Conservation (phyloP, 2,113 vertebrate genomes). For the Rhea americana region DNA sequence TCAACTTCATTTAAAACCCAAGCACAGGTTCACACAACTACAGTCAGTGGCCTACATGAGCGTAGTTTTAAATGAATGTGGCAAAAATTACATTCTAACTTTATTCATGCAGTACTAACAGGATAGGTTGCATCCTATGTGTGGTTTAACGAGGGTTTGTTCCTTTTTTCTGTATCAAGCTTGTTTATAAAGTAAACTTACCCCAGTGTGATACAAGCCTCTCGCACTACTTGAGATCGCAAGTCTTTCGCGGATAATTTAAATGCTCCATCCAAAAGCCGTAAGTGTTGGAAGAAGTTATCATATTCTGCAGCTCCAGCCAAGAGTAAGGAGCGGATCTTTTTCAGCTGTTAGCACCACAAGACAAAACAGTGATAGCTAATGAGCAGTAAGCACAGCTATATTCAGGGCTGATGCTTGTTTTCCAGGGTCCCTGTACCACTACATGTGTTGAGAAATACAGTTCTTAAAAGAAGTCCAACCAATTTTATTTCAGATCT, state of each 20-base stretch:
- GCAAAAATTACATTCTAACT: neutral
- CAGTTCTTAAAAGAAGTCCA: neutral
- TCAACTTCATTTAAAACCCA: neutral
- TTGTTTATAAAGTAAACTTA: slow-evolving; percentile 62
- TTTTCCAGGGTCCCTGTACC: neutral
- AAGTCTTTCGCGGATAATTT: slow-evolving; percentile 96
- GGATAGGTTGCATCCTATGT: neutral
- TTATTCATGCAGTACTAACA: neutral
- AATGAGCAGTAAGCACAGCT: neutral
- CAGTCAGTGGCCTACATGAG: neutral
- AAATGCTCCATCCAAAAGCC: slow-evolving; percentile 91
- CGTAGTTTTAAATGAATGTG: neutral
- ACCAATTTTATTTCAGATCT: neutral
- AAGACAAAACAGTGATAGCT: neutral
- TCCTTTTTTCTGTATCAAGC: neutral
- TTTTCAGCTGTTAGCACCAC: slow-evolving; percentile 85
- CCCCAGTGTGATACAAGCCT: slow-evolving; percentile 97
- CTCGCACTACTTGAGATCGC: slow-evolving; percentile 95
- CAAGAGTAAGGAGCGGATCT: slow-evolving; percentile 91
- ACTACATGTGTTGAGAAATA: neutral
- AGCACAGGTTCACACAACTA: neutral
- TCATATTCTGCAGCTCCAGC: slow-evolving; percentile 92
- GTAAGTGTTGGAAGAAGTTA: slow-evolving; percentile 92
- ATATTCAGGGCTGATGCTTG: neutral
- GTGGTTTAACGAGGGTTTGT: neutral